These are phyloP conservation scores for Madoqua kirkii DNA, from an alignment of 2,113 vertebrate species.

Conservation along the genomic window DNA sequence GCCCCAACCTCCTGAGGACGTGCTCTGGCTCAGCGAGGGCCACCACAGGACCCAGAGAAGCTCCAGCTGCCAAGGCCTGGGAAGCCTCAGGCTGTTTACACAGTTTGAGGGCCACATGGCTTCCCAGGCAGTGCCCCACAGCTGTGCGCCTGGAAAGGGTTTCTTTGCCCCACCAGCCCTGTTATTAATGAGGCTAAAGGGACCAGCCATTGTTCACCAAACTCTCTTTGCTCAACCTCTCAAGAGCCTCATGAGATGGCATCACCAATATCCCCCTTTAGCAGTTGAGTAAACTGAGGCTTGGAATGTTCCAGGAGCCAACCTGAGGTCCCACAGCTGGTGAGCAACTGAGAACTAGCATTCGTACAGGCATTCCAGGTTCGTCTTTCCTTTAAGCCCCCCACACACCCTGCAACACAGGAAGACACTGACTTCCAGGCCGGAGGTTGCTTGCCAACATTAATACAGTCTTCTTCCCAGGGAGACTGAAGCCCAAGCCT, in stretches of 20 bases:
- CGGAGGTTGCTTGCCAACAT: background rate
- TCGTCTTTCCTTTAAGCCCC: background rate
- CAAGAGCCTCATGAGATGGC: background rate
- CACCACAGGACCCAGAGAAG: background rate
- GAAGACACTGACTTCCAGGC: background rate
- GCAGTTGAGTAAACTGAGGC: background rate
- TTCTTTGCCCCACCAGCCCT: background rate
- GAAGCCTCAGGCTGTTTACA: background rate
- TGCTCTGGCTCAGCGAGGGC: background rate
- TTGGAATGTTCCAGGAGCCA: background rate
- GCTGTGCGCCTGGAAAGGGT: background rate
- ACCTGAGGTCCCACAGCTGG: background rate
- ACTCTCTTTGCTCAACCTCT: background rate
- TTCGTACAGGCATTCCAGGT: background rate
- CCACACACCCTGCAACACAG: background rate
- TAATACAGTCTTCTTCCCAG: background rate
- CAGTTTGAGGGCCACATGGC: background rate
- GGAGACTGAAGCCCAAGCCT: background rate
- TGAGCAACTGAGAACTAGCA: background rate
- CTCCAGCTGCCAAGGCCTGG: background rate
- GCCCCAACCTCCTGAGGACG: background rate
- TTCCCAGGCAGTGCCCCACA: background rate
- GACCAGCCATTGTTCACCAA: background rate
- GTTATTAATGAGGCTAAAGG: background rate
- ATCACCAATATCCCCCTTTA: background rate